Percentiles rank a stretch among this genome's conserved stretches.
These are phyloP conservation scores for Boulengeromyrus knoepffleri DNA, from an alignment of 2,113 vertebrate species.

Conservation along the genomic window DNA sequence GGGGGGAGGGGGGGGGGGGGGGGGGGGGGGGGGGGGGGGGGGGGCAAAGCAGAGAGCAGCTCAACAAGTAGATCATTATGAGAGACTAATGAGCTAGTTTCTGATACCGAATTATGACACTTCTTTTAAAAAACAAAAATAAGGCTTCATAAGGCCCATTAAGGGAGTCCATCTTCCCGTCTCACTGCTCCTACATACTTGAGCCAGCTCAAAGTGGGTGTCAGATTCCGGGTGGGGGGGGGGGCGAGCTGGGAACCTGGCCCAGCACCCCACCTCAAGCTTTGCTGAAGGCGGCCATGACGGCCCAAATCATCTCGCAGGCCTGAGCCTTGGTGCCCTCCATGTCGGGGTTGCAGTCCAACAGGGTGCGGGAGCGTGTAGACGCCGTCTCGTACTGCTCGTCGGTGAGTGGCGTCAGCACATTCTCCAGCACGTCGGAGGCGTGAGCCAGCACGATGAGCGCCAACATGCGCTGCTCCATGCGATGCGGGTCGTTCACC, in stretches of 20 bases:
- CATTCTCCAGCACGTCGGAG: conserved; percentile 68
- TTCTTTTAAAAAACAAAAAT: background rate
- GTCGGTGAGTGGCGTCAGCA: conserved; percentile 57
- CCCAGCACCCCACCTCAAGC: conserved; percentile 36
- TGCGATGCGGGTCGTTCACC: conserved; percentile 64
- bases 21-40: too few species aligned
- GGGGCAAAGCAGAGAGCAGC: background rate
- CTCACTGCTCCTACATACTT: background rate
- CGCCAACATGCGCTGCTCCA: conserved; percentile 63
- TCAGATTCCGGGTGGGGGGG: background rate
- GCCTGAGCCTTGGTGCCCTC: conserved; percentile 55
- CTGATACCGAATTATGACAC: background rate
- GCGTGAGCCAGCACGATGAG: conserved; percentile 70
- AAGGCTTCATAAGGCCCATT: background rate
- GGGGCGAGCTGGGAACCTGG: background rate
- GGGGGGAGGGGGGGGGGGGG: too few species aligned
- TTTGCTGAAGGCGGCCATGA: conserved; percentile 72
- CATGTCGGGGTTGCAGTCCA: conserved; percentile 66
- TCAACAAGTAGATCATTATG: background rate
- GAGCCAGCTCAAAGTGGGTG: background rate
- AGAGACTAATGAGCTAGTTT: background rate
- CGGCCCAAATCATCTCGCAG: conserved; percentile 74
- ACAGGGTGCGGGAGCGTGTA: conserved; percentile 59
- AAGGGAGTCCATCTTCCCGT: background rate
- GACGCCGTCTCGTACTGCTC: conserved; percentile 64